These are phyloP conservation scores for Oxygymnocypris stewartii DNA, from an alignment of 2,113 vertebrate species.

Conservation along the genomic window DNA sequence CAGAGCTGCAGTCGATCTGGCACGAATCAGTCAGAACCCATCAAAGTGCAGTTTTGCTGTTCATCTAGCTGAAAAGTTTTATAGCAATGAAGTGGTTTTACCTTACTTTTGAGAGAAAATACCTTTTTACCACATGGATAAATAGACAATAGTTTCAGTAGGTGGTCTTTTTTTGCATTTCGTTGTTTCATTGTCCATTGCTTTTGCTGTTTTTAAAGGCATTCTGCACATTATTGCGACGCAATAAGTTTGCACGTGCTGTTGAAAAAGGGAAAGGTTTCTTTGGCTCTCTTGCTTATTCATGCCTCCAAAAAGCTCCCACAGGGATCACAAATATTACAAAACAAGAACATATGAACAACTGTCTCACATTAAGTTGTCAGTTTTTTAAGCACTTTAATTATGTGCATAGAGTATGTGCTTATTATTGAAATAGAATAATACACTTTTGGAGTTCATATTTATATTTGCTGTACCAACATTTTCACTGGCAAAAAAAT, in stretches of 20 bases:
- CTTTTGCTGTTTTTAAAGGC: neutral
- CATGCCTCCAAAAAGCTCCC: neutral
- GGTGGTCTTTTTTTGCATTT: neutral
- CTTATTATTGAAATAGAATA: neutral
- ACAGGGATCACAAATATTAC: neutral
- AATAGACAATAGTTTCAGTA: neutral
- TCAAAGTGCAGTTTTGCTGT: neutral
- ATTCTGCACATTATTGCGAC: neutral
- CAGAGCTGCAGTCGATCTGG: constrained; percentile 3
- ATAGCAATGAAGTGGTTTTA: neutral
- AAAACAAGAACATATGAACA: neutral
- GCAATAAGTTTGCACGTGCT: neutral
- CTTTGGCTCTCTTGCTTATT: neutral
- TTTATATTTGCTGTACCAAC: neutral
- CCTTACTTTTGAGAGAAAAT: neutral
- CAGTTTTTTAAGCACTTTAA: neutral
- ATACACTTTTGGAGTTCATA: neutral
- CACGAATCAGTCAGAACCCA: constrained; percentile 25
- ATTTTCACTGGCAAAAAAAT: neutral
- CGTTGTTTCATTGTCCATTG: neutral
- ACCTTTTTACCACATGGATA: neutral
- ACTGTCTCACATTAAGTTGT: neutral
- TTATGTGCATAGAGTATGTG: neutral
- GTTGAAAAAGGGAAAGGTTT: neutral
- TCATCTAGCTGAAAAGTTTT: constrained; percentile 1